phyloP scores from a whole-genome alignment of 1,140 invertebrate species.

The Chrysomallon squamiferum region DNA sequence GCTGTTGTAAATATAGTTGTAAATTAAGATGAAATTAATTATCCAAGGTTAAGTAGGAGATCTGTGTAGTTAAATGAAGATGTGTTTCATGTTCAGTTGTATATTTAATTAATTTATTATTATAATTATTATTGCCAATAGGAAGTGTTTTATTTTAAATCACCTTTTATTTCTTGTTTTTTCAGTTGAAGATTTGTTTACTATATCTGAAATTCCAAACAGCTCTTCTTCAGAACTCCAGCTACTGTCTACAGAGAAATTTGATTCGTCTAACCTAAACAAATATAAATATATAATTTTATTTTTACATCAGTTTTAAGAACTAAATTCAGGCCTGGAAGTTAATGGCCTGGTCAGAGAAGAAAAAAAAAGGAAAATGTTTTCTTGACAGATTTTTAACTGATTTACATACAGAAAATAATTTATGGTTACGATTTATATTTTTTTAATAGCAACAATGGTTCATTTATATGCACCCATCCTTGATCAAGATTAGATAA shows the following conservation, averaged over 20 bases:
- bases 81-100: too few relatives aligned
- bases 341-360: neutral
- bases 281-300: neutral
- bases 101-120: too few relatives aligned
- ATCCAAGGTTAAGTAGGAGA: too few relatives aligned
- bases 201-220: neutral
- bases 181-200: too few relatives aligned
- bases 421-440: neutral
- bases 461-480: too few relatives aligned
- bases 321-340: neutral
- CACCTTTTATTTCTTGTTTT: neutral
- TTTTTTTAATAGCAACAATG: neutral
- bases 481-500: too few relatives aligned
- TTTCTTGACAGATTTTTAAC: neutral
- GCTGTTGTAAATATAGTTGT: too few relatives aligned
- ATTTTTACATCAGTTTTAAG: neutral
- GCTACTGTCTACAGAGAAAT: conserved; percentile 1
- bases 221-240: neutral
- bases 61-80: too few relatives aligned
- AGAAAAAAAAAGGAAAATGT: neutral
- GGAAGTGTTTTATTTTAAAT: neutral
- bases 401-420: neutral
- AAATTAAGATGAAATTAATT: too few relatives aligned
- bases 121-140: too few relatives aligned
- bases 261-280: conserved; percentile 1